A percentile compares a stretch with the other conserved stretches of the same genome.
Evolutionary conservation across 2,113 vertebrate species (phyloP).

Genomic region (Atrichornis clamosus): DNA sequence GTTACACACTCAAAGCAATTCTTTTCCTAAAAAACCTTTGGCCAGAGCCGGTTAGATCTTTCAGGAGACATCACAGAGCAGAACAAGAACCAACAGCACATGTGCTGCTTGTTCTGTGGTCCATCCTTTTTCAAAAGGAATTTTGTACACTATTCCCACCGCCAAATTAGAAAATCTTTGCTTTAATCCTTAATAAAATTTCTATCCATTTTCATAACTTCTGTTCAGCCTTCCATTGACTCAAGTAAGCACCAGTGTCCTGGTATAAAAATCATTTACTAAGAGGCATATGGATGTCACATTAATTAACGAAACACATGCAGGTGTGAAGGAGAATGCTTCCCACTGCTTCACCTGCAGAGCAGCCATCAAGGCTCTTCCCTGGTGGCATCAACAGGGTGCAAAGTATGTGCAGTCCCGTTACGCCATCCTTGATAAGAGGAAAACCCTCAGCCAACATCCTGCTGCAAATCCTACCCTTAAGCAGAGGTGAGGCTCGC

Average conservation of each 20-base stretch:
- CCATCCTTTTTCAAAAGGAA: neutral
- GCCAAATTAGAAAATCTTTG: neutral
- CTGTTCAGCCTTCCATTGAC: neutral
- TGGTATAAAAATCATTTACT: neutral
- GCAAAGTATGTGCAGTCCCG: fast-evolving
- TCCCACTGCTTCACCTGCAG: neutral
- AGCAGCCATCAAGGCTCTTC: neutral
- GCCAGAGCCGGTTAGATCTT: neutral
- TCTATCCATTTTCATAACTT: neutral
- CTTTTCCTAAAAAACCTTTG: neutral
- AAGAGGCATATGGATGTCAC: neutral
- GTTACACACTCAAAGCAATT: neutral
- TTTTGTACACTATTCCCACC: neutral
- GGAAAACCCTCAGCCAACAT: neutral
- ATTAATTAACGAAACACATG: neutral
- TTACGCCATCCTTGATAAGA: neutral
- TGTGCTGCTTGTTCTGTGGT: neutral
- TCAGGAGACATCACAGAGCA: neutral
- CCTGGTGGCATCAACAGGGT: neutral
- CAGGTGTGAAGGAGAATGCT: neutral
- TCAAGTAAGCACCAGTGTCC: neutral
- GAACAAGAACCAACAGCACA: neutral
- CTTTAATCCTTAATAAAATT: neutral
- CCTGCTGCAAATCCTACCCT: neutral
- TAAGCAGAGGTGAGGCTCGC: neutral